Evolutionary conservation across 2,888 invertebrate genomes (phyloP).

Genomic region (Diarsia rubi): DNA sequence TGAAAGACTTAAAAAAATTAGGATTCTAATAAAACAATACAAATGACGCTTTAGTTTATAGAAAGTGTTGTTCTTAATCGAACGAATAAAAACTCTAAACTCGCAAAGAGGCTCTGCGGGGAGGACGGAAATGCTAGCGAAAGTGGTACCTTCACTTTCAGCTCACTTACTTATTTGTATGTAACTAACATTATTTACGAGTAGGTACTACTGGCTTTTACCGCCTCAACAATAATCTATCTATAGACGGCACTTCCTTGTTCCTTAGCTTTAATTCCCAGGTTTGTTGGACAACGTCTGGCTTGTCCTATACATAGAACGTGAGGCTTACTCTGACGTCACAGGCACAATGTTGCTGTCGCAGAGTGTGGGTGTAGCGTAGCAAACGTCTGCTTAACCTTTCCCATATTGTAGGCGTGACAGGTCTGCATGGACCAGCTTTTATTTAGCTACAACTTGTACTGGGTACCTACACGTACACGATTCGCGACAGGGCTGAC

Average conservation of each 20-base stretch:
- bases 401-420: slow-evolving; percentile 22
- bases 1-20: slow-evolving; percentile 7
- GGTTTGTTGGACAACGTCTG: not conserved
- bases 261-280: slow-evolving; percentile 2
- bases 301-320: not conserved
- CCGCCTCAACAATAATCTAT: slow-evolving; percentile 18
- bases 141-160: slow-evolving; percentile 85
- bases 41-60: slow-evolving; percentile 61
- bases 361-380: slow-evolving; percentile 32
- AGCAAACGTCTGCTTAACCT: slow-evolving; percentile 35
- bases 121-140: slow-evolving; percentile 76
- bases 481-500: slow-evolving; percentile 26
- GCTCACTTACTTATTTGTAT: slow-evolving; percentile 65
- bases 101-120: slow-evolving; percentile 67
- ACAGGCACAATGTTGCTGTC: slow-evolving; percentile 15
- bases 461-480: not conserved
- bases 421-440: slow-evolving; percentile 6
- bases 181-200: slow-evolving; percentile 56
- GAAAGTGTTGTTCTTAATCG: slow-evolving; percentile 73
- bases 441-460: slow-evolving; percentile 5
- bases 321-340: slow-evolving; percentile 23
- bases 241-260: slow-evolving; percentile 22
- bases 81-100: slow-evolving; percentile 66
- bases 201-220: slow-evolving; percentile 31
- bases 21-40: slow-evolving; percentile 28